Evolutionary conservation across 2,113 vertebrate genomes (phyloP).

Genomic region (Salminus brasiliensis): DNA sequence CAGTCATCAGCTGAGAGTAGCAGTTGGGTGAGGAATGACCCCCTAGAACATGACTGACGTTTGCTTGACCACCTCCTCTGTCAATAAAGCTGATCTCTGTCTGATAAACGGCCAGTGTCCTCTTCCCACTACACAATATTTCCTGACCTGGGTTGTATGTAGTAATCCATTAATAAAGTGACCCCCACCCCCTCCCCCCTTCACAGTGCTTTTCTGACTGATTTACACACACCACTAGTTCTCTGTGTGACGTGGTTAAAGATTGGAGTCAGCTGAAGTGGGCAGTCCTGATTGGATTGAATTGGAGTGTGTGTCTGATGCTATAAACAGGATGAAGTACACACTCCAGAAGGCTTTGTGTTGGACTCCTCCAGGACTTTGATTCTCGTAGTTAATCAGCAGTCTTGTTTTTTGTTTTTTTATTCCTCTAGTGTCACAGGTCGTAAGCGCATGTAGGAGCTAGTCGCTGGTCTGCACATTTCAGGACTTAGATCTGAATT

Average conservation of each 20-base stretch:
- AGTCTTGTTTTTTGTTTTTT: background rate
- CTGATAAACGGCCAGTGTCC: background rate
- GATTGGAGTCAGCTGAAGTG: conserved; percentile 27
- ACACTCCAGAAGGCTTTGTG: background rate
- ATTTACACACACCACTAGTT: conserved; percentile 61
- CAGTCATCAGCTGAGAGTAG: background rate
- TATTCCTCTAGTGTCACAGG: background rate
- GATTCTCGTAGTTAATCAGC: background rate
- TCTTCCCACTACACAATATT: background rate
- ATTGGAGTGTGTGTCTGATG: conserved; percentile 25
- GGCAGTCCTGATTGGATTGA: conserved; percentile 55
- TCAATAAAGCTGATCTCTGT: conserved; percentile 1
- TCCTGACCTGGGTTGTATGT: background rate
- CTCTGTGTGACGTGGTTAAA: conserved; percentile 45
- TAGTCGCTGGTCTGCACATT: background rate
- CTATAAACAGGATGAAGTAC: background rate
- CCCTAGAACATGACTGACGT: background rate
- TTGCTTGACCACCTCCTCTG: background rate
- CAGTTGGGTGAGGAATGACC: background rate
- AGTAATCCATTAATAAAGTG: conserved; percentile 22
- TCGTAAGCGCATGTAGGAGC: background rate
- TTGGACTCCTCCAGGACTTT: background rate
- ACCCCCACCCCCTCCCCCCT: background rate
- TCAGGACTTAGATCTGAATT: background rate
- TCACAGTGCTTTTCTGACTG: conserved; percentile 38